Evolutionary conservation across 2,797 vertebrate species (phyloP), one percentile per base, ranked within the genome.

Genomic region (Macropus fuliginosus): DNA sequence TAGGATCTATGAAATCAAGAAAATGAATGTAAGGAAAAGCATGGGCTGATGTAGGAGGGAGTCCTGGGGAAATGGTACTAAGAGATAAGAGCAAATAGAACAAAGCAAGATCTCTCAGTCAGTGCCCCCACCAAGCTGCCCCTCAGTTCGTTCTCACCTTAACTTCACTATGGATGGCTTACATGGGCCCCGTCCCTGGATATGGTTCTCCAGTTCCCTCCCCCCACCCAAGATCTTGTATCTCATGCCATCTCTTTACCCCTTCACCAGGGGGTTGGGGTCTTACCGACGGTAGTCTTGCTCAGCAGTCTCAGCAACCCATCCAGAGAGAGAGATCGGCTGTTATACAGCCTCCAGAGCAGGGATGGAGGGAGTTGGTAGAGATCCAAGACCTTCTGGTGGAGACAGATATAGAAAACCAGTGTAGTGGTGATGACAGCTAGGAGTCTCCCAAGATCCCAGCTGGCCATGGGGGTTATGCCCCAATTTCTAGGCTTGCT

Each of bases 301-400:
- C 99, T 99, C 99, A 99, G 99, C 96, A 99, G 97, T 94, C 99
- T 99, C 89, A 99, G 99, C 98, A 99, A 98, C 96, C 99, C 99
- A 98, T 99, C 99, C 96, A 99, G 99, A 97, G 99, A 99, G 98
- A 99, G 98, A 0, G 98, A 95, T 62, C 87, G 96, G 91, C 96
- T 93, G 96, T 99, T 99, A 66, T 98, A 99, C 90, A 99, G 99
- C 93, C 99, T 98, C 98, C 99, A 99, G 93, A 99, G 97, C 96
- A 99, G 97, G 34, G 98, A 99, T 2, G 98, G 98, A 94, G 99
- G 98, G 31, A 99, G 95, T 59, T 97, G 98, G 54, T 98, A 98
- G 93, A 98, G 97, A 95, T 98, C 98, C 54, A 56, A 94, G 66
- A 96, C 97, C 96, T 99, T 98, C 98, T 99, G 98, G 12, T 34